A percentile compares a stretch with the other conserved stretches of the same genome.
These are phyloP conservation scores for Oxytorus armatus DNA, from an alignment of 2,888 invertebrate species.

Conservation along the genomic window DNA sequence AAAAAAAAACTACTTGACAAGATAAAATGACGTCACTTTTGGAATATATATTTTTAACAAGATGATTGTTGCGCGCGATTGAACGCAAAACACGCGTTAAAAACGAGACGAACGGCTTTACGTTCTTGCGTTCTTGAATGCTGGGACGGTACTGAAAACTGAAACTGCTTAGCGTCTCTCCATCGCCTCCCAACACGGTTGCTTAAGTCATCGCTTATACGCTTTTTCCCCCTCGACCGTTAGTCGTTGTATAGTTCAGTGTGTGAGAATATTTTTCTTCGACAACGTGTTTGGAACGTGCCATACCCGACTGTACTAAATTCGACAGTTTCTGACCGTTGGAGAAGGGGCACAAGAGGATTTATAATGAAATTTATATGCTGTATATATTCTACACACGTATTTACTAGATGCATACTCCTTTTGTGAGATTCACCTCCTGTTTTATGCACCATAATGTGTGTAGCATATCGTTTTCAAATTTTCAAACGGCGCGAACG, in stretches of 20 bases:
- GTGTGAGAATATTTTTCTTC: not conserved
- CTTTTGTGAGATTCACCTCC: too few relatives aligned
- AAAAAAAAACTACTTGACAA: too few relatives aligned
- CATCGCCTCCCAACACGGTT: slow-evolving; percentile 70
- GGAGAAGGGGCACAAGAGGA: too few relatives aligned
- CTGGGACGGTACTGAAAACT: slow-evolving; percentile 70
- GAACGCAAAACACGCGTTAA: slow-evolving; percentile 30
- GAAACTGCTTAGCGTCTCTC: slow-evolving; percentile 38
- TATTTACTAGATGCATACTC: too few relatives aligned
- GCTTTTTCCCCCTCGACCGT: slow-evolving; percentile 85
- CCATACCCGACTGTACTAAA: slow-evolving; percentile 46
- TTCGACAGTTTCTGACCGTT: too few relatives aligned
- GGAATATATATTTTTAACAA: not conserved
- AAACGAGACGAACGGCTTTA: not conserved
- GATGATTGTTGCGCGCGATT: slow-evolving; percentile 4
- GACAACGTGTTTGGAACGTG: not conserved
- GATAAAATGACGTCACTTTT: not conserved
- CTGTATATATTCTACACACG: not conserved
- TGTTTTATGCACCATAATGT: too few relatives aligned
- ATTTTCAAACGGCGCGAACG: too few relatives aligned
- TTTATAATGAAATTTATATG: not conserved
- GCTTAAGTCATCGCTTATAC: slow-evolving; percentile 93
- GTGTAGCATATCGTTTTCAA: too few relatives aligned
- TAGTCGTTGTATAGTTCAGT: not conserved
- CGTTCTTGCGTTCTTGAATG: slow-evolving; percentile 57